These are phyloP conservation scores for Butorides virescens DNA, from an alignment of 2,113 vertebrate genomes.

Conservation along the genomic window DNA sequence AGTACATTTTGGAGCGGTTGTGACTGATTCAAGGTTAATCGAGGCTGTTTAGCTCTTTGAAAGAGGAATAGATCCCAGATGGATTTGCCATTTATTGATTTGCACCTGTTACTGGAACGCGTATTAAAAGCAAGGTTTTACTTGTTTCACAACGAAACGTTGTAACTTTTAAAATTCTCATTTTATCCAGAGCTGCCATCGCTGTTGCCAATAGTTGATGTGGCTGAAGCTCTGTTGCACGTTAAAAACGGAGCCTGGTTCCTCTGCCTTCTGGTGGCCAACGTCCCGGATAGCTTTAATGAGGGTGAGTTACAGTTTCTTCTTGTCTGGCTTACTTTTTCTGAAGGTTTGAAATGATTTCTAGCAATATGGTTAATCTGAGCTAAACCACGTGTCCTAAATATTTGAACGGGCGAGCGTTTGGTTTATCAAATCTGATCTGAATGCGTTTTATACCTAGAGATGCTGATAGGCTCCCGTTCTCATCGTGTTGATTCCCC, in stretches of 20 bases:
- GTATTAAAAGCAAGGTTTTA: background rate
- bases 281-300: slow-evolving; percentile 97
- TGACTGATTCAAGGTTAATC: background rate
- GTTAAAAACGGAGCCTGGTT: slow-evolving; percentile 97
- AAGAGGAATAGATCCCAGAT: background rate
- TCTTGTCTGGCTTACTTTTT: background rate
- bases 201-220: slow-evolving; percentile 90
- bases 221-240: slow-evolving; percentile 93
- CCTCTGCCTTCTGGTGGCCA: slow-evolving; percentile 94
- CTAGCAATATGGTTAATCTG: background rate
- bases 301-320: slow-evolving; percentile 82
- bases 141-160: background rate
- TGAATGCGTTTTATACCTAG: background rate
- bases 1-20: background rate
- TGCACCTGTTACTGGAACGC: background rate
- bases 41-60: background rate
- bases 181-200: slow-evolving; percentile 86
- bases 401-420: accelerated
- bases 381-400: accelerated
- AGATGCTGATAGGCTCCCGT: background rate
- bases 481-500: accelerated
- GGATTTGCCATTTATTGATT: background rate
- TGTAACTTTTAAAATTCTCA: background rate
- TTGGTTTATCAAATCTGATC: background rate
- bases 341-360: background rate